A percentile compares a stretch with the other conserved stretches of the same genome.
These are phyloP conservation scores for Melanostoma mellinum DNA, from an alignment of 2,888 invertebrate species.

Conservation along the genomic window DNA sequence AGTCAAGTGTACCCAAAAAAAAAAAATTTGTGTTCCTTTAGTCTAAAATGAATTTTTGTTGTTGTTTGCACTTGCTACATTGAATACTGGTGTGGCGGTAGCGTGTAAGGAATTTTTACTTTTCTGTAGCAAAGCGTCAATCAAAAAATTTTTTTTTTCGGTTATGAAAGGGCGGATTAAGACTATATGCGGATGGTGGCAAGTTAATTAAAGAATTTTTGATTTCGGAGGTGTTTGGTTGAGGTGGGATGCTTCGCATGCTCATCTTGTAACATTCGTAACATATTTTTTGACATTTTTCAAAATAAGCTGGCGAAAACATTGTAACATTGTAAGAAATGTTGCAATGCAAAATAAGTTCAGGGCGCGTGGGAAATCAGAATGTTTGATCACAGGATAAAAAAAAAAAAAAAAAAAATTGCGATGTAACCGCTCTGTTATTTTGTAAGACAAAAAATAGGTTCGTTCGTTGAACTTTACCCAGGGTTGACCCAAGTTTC, in stretches of 20 bases:
- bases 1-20: constrained; percentile 69
- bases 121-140: constrained; percentile 68
- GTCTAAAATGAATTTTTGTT: constrained; percentile 66
- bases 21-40: constrained; percentile 49
- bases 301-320: constrained; percentile 6
- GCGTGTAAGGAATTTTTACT: constrained; percentile 58
- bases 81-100: constrained; percentile 35
- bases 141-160: constrained; percentile 53
- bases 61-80: constrained; percentile 64
- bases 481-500: too few relatives aligned
- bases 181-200: constrained; percentile 59
- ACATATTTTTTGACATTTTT: constrained; percentile 58
- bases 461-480: too few relatives aligned
- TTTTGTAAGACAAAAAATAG: too few relatives aligned
- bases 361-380: too few relatives aligned
- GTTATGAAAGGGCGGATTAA: constrained; percentile 61
- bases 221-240: constrained; percentile 65
- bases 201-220: constrained; percentile 71
- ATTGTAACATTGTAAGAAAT: background rate
- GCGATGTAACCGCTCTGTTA: too few relatives aligned
- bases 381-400: too few relatives aligned
- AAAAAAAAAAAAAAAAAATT: too few relatives aligned
- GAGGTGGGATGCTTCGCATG: constrained; percentile 71
- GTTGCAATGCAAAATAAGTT: background rate
- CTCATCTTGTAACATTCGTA: constrained; percentile 32